phyloP scores from a whole-genome alignment of 2,113 vertebrate species.

The Calyptomena viridis region DNA sequence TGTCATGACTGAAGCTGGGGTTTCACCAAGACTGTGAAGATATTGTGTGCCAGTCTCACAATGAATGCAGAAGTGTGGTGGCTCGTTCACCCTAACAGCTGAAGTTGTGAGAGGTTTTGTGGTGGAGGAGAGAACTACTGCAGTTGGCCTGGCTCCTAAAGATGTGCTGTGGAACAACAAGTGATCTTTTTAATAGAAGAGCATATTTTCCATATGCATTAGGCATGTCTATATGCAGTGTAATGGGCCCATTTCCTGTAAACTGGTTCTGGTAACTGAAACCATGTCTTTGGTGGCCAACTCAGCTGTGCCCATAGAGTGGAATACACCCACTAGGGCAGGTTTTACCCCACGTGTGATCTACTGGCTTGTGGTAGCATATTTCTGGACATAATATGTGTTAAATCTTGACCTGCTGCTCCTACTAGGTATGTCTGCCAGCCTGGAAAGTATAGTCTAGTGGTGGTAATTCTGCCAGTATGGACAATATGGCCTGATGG shows the following conservation, averaged over 20 bases:
- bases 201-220: accelerated
- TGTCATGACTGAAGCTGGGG: background rate
- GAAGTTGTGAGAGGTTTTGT: background rate
- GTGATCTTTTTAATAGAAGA: background rate
- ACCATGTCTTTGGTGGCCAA: accelerated
- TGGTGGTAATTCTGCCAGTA: background rate
- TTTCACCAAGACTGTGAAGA: background rate
- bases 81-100: background rate
- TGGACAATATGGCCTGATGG: background rate
- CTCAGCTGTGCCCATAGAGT: background rate
- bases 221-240: background rate
- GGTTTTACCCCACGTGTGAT: background rate
- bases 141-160: background rate
- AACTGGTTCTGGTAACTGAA: background rate
- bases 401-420: background rate
- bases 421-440: background rate
- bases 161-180: background rate
- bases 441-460: background rate
- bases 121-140: background rate
- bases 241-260: background rate
- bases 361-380: background rate
- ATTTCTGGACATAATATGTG: background rate
- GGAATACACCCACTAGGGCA: background rate
- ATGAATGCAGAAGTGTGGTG: background rate
- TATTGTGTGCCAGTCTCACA: background rate